phyloP scores from a whole-genome alignment of 2,888 invertebrate species.

The Danaus chrysippus region DNA sequence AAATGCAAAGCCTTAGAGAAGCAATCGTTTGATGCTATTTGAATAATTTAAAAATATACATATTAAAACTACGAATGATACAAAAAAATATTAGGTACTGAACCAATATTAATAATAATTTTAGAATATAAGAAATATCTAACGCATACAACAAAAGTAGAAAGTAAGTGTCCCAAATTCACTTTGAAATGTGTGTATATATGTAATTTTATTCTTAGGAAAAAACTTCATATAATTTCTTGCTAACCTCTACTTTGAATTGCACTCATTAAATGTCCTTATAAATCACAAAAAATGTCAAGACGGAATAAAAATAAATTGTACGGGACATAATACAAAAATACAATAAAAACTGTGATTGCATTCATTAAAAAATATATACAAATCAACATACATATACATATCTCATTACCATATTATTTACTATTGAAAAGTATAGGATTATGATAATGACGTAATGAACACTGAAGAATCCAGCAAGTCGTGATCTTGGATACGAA shows the following conservation, averaged over 20 bases:
- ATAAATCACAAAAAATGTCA: too few species aligned
- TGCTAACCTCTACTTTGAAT: too few species aligned
- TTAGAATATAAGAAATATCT: too few species aligned
- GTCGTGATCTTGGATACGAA: conserved; percentile 58
- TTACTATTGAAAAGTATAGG: background rate
- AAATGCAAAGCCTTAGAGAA: background rate
- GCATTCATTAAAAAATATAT: conserved; percentile 1
- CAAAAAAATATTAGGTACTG: background rate
- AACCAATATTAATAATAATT: background rate
- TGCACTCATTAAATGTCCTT: too few species aligned
- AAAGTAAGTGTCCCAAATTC: too few species aligned
- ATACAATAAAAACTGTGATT: too few species aligned
- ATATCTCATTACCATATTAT: background rate
- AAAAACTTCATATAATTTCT: too few species aligned
- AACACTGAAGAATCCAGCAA: conserved; percentile 31
- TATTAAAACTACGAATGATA: background rate
- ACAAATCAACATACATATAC: background rate
- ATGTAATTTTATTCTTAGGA: too few species aligned
- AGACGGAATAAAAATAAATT: too few species aligned
- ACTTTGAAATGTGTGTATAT: too few species aligned
- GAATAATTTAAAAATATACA: background rate
- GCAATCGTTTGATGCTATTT: background rate
- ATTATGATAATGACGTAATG: conserved; percentile 1
- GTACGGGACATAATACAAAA: too few species aligned
- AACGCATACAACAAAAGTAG: too few species aligned